A percentile compares a stretch with the other conserved stretches of the same genome.
These are phyloP conservation scores for Drosophila pegasa DNA, from an alignment of 2,888 invertebrate species.

Conservation along the genomic window DNA sequence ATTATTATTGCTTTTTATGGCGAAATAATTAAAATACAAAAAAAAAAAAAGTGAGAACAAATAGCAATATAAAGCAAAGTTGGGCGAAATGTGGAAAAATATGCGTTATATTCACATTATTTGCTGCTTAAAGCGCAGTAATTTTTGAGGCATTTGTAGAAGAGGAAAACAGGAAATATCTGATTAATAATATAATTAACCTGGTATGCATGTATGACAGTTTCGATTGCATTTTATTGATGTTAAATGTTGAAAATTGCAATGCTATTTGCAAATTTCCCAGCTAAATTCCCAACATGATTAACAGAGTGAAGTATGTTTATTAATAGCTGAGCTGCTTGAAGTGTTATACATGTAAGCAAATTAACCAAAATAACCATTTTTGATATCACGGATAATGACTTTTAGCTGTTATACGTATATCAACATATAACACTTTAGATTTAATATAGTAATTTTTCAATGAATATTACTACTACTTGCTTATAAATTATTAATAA, in stretches of 20 bases:
- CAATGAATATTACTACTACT: neutral
- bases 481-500: neutral
- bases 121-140: neutral
- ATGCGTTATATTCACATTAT: slow-evolving; percentile 4
- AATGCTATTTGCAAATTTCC: neutral
- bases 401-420: neutral
- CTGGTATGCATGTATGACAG: neutral
- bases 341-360: neutral
- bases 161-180: neutral
- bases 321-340: too few species aligned
- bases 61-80: slow-evolving; percentile 19
- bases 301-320: neutral
- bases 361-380: too few species aligned
- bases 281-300: too few species aligned
- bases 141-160: neutral
- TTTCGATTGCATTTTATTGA: neutral
- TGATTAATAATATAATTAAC: neutral
- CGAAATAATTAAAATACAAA: slow-evolving; percentile 21
- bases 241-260: too few species aligned
- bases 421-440: too few species aligned
- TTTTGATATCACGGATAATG: neutral
- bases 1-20: slow-evolving; percentile 44
- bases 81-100: neutral
- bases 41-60: neutral
- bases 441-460: neutral